Base-by-base conservation (phyloP, 2,797 vertebrate species). In the Danio jaintianensis region DNA sequence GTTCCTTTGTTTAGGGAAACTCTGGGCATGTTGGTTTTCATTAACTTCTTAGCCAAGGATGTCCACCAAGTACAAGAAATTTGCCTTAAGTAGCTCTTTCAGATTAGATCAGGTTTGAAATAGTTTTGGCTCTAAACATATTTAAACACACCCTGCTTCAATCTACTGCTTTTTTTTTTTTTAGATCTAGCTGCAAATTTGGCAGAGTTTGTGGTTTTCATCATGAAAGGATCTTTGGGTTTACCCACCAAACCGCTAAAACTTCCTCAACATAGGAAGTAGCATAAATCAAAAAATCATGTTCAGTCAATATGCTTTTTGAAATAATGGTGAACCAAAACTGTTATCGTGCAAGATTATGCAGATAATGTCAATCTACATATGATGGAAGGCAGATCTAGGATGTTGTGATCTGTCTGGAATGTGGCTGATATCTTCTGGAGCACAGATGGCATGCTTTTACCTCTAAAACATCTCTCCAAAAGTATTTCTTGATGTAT, bases 401-500 rank as follows among this genome's bases (percentile, higher is more conserved):
- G 29, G 45, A 63, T 53, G 48, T 52, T 56, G 11, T 18, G 63
- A 53, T 45, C 18, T 0, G 0, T 50, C 20, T 58, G n/a, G 38
- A 66, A 45, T 61, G 13, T 47, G 75, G 58, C 11, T 82, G 47
- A 52, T 80, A 20, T 47, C 52, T 64, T 72, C 73, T 81, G 79
- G 80, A 71, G 73, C 16, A 63, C 55, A 76, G 76, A 79, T 76
- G 61, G 59, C 72, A 20, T 76, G 47, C 42, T 42, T 67, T 75
- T 55, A 75, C 74, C 47, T 58, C 36, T 36, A 42, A 22, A n/a
- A 59, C 58, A 20, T 67, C 6, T 50, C 64, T 75, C 77, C 67
- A 63, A 53, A 86, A 85, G 64, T 59, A 90, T 83, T 83, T 86
- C 85, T 86, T 83, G 86, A 91, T 6, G 40, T 66, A 70, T 56